phyloP scores from a whole-genome alignment of 1,140 invertebrate genomes.

The Diploscapter pachys region DNA sequence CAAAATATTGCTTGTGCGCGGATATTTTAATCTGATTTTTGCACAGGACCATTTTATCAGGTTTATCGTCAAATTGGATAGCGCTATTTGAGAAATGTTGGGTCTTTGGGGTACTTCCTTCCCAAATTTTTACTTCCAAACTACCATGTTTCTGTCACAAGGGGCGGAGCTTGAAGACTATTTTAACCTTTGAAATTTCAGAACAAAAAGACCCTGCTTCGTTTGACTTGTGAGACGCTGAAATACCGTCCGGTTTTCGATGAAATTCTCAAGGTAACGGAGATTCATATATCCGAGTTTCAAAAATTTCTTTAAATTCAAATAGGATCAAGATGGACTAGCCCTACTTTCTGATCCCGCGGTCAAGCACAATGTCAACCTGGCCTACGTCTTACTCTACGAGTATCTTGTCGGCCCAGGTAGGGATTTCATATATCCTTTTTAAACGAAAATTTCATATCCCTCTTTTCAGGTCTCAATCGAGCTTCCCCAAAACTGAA shows the following conservation, averaged over 20 bases:
- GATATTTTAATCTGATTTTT: no score
- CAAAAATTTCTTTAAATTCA: slow-evolving; percentile 1
- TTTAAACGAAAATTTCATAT: slow-evolving; percentile 26
- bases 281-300: background rate
- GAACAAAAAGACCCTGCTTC: slow-evolving; percentile 53
- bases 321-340: background rate
- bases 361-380: slow-evolving; percentile 27
- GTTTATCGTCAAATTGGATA: no score
- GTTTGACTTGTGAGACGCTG: slow-evolving; percentile 51
- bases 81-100: no score
- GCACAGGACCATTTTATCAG: no score
- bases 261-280: slow-evolving; percentile 33
- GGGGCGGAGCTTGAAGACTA: no score
- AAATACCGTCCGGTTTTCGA: slow-evolving; percentile 50
- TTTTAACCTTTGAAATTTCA: slow-evolving; percentile 23
- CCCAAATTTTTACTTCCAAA: no score
- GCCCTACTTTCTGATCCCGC: slow-evolving; percentile 15
- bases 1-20: no score
- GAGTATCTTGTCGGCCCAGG: slow-evolving; percentile 48
- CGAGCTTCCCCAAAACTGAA: slow-evolving; percentile 24
- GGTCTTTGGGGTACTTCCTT: no score
- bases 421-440: slow-evolving; percentile 16
- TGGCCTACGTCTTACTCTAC: slow-evolving; percentile 47
- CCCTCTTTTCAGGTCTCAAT: background rate
- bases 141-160: no score